A percentile compares a stretch with the other conserved stretches of the same genome.
Conservation (phyloP, 2,888 invertebrate species). For the Amorpha juglandis region DNA sequence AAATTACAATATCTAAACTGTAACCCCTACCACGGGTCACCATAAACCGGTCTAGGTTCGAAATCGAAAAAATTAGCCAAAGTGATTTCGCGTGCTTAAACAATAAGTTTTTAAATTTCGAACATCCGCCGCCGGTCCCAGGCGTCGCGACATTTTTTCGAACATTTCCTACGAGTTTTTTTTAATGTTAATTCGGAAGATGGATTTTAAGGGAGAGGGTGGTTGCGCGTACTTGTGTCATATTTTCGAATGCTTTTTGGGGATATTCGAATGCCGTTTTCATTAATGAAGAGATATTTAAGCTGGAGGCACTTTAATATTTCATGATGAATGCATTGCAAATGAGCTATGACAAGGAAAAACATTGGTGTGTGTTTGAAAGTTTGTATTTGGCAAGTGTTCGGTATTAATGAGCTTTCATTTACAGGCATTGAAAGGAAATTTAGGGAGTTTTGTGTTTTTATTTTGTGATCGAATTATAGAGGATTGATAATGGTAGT, state of each 20-base stretch:
- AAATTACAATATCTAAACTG: not conserved
- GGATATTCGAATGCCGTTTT: conserved; percentile 27
- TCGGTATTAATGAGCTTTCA: conserved; percentile 1
- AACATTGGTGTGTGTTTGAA: conserved; percentile 5
- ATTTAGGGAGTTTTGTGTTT: not conserved
- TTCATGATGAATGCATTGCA: conserved; percentile 37
- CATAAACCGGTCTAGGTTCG: conserved; percentile 36
- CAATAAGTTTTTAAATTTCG: conserved; percentile 47
- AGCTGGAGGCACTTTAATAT: conserved; percentile 42
- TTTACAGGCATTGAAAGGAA: not conserved
- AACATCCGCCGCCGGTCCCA: conserved; percentile 50
- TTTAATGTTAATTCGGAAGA: conserved; percentile 71
- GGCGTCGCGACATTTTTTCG: conserved; percentile 59
- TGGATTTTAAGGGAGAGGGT: conserved; percentile 60
- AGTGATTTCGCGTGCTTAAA: conserved; percentile 57
- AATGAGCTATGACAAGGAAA: conserved; percentile 26
- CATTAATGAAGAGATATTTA: conserved; percentile 28
- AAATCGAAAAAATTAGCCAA: conserved; percentile 64
- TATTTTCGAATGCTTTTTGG: conserved; percentile 39
- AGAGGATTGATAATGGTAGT: no score
- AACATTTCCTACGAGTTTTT: conserved; percentile 63
- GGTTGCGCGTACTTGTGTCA: conserved; percentile 39
- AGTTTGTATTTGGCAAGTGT: conserved; percentile 9
- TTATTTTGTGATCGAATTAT: not conserved
- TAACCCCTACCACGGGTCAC: conserved; percentile 35